Conservation (phyloP, 2,113 vertebrate species). For the Thermophis baileyi region DNA sequence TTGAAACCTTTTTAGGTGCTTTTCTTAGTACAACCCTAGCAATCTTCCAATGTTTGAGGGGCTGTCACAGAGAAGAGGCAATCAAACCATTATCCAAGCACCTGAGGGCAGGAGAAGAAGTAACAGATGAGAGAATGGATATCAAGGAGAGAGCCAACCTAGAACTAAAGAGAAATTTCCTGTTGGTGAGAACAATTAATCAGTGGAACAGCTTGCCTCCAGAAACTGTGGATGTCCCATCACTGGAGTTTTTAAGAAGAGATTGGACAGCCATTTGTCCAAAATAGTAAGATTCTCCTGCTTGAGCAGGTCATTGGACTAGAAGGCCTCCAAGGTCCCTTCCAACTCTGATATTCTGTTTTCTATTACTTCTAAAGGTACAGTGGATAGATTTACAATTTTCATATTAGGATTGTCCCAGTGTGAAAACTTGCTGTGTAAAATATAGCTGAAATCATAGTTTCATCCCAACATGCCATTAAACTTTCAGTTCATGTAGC, state of each 20-base stretch:
- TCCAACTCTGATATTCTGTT: not conserved
- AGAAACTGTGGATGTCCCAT: not conserved
- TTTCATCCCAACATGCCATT: not conserved
- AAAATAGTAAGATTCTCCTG: not conserved
- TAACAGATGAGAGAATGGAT: too few relatives aligned
- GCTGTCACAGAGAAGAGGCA: too few relatives aligned
- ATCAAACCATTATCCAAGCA: too few relatives aligned
- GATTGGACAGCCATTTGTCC: not conserved
- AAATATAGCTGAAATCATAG: not conserved
- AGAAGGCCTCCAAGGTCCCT: not conserved
- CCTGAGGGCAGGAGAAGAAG: too few relatives aligned
- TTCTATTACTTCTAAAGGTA: not conserved
- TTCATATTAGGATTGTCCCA: not conserved
- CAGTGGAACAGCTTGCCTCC: not conserved
- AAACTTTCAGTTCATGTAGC: not conserved
- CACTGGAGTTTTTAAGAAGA: not conserved
- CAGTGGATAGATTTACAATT: not conserved
- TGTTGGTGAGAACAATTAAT: not conserved
- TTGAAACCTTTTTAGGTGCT: not conserved
- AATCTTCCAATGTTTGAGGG: not conserved
- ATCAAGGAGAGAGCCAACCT: too few relatives aligned
- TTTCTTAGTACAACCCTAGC: not conserved
- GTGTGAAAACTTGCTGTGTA: not conserved
- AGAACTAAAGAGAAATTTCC: too few relatives aligned
- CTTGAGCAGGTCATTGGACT: not conserved